A percentile compares a stretch with the other conserved stretches of the same genome.
phyloP scores from a whole-genome alignment of 2,888 invertebrate species.

The Hyposoter didymator region DNA sequence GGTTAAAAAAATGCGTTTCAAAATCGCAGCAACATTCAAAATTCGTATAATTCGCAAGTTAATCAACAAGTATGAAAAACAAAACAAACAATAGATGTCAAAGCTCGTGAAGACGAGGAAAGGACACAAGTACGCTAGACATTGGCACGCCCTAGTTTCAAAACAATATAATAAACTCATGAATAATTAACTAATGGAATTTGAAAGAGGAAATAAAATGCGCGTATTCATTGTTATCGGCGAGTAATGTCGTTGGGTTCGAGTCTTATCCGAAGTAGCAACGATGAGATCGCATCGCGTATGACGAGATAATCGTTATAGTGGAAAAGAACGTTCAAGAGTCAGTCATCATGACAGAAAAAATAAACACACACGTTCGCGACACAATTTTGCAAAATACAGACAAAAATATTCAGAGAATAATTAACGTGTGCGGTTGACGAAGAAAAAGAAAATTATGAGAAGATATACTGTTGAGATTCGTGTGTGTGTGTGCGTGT shows the following conservation, averaged over 20 bases:
- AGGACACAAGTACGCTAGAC: constrained; percentile 8
- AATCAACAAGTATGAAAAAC: not conserved
- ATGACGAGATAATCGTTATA: constrained; percentile 29
- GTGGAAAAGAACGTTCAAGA: not conserved
- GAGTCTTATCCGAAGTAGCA: constrained; percentile 76
- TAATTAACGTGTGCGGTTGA: constrained; percentile 27
- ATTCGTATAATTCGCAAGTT: not conserved
- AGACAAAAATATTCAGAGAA: constrained; percentile 1
- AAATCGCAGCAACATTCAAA: constrained; percentile 50
- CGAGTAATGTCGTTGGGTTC: constrained; percentile 77
- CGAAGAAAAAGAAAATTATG: constrained; percentile 21
- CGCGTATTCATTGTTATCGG: constrained; percentile 78
- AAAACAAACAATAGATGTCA: not conserved
- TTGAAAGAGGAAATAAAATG: constrained; percentile 67
- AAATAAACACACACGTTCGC: not conserved
- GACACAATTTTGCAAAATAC: constrained; percentile 11
- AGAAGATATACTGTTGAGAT: constrained; percentile 57
- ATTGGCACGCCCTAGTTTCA: constrained; percentile 17
- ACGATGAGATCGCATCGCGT: constrained; percentile 74
- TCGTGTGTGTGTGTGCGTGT: constrained; percentile 29
- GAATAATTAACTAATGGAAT: constrained; percentile 40
- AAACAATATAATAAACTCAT: constrained; percentile 65
- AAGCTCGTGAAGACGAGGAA: not conserved
- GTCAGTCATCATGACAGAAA: constrained; percentile 9
- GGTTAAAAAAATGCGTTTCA: constrained; percentile 37